Base-by-base conservation (phyloP, 2,113 vertebrate genomes). In the Colinus virginianus region DNA sequence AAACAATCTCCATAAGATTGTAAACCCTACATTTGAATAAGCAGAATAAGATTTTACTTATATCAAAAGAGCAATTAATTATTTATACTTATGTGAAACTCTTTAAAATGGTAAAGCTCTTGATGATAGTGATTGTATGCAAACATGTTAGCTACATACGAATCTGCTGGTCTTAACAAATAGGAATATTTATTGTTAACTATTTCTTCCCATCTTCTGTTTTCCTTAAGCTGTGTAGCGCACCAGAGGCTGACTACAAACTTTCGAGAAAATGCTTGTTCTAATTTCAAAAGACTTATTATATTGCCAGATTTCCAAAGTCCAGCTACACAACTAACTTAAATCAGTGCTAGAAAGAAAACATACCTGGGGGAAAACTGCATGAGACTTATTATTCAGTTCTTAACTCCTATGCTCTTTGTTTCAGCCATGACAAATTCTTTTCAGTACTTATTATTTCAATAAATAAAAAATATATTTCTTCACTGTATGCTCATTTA, bases 351-450 rank as follows among this genome's bases (percentile, higher is more conserved):
- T 74, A 77, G 34, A 62, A 78, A 75, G 43, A 68, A 72, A 86
- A 51, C 0, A 42, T 40, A 4, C 13, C 2, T 3, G 0, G 2
- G 5, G 6, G 2, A 36, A 55, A 84, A 5, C 26, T 84, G 6
- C 22, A 38, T n/a, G 26, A 80, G 10, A 6, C 6, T 86, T 78
- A 36, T 3, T 5, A 86, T 43, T 48, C 6, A 14, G 7, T 75
- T 91, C n/a, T 90, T 56, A 83, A 81, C 67, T 42, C 9, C 11
- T 68, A 13, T 40, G 11, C 11, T 68, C 28, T 38, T 22, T 38
- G 2, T 45, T 92, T 74, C 22, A 55, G n/a, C 15, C 9, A 58
- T 15, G 78, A 2, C 32, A 68, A 5, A 21, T 78, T 78, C 19
- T 32, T 84, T 78, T 68, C 59, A n/a, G 43, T 63, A 59, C 4